Percentiles rank a stretch among this genome's conserved stretches.
These are phyloP conservation scores for Drosophila tsacasi DNA, from an alignment of 1,140 invertebrate genomes.

Conservation along the genomic window DNA sequence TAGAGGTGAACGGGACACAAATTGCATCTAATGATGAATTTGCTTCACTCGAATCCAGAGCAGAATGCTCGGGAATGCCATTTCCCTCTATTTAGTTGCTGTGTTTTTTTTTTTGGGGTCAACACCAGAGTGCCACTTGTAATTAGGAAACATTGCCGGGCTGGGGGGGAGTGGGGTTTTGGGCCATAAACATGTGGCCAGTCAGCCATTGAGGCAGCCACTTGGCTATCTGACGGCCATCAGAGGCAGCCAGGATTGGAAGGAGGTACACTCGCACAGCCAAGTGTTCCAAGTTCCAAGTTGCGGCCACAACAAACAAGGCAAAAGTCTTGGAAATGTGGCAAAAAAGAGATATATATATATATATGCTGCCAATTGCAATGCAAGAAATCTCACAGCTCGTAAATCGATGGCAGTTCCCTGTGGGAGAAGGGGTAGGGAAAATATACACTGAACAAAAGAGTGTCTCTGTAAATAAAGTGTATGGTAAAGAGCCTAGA, in stretches of 20 bases:
- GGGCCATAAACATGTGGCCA: constrained; percentile 51
- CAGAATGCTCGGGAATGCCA: constrained; percentile 22
- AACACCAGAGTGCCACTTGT: constrained; percentile 29
- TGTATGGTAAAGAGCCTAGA: too few relatives aligned
- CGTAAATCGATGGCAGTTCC: constrained; percentile 70
- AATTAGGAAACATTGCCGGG: constrained; percentile 41
- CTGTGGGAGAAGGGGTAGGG: constrained; percentile 13
- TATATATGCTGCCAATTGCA: constrained; percentile 37
- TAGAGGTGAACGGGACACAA: constrained; percentile 36
- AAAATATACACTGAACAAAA: constrained; percentile 9
- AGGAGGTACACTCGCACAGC: constrained; percentile 13
- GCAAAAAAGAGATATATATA: background rate
- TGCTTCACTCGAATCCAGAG: constrained; percentile 44
- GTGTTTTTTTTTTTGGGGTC: constrained; percentile 12
- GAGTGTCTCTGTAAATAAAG: too few relatives aligned
- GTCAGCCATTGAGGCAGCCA: constrained; percentile 7
- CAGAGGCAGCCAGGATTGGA: constrained; percentile 39
- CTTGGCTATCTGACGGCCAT: constrained; percentile 64
- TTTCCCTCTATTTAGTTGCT: background rate
- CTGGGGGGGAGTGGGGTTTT: background rate
- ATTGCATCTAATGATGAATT: constrained; percentile 53
- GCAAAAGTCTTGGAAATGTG: constrained; percentile 23
- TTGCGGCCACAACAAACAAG: constrained; percentile 30
- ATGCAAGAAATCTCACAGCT: constrained; percentile 79
- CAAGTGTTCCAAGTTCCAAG: constrained; percentile 21